These are phyloP conservation scores for Macrosoma leucophasiata DNA, from an alignment of 2,888 invertebrate genomes.

Conservation along the genomic window DNA sequence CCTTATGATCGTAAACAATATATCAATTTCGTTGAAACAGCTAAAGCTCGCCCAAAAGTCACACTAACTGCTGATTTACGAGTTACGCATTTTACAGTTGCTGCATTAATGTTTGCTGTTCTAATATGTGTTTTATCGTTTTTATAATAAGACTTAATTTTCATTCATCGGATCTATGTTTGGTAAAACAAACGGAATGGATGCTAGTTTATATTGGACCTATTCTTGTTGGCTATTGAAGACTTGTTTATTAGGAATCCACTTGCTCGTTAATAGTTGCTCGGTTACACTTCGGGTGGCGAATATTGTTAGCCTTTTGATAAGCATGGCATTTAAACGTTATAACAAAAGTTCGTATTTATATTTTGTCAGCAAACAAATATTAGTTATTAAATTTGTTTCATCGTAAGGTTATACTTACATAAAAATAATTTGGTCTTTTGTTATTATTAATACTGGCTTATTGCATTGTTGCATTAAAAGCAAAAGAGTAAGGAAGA, in stretches of 20 bases:
- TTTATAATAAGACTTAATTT: slow-evolving; percentile 18
- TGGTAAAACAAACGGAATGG: slow-evolving; percentile 10
- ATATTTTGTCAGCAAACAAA: too few relatives aligned
- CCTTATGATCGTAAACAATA: slow-evolving; percentile 19
- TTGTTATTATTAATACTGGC: too few relatives aligned
- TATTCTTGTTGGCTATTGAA: slow-evolving; percentile 12
- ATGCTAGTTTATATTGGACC: slow-evolving; percentile 8
- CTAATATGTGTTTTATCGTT: slow-evolving; percentile 22
- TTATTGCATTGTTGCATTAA: too few relatives aligned
- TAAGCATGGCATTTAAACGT: too few relatives aligned
- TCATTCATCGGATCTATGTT: slow-evolving; percentile 5
- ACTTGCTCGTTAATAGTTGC: too few relatives aligned
- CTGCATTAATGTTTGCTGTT: slow-evolving; percentile 13
- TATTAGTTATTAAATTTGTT: too few relatives aligned
- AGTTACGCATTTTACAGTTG: slow-evolving; percentile 19
- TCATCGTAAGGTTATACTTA: too few relatives aligned
- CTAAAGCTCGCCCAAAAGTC: slow-evolving; percentile 21
- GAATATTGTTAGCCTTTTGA: slow-evolving; percentile 2
- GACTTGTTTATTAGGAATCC: slow-evolving; percentile 8
- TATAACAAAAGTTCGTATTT: too few relatives aligned
- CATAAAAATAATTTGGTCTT: too few relatives aligned
- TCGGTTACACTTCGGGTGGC: too few relatives aligned
- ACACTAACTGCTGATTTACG: slow-evolving; percentile 22
- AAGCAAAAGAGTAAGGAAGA: too few relatives aligned
- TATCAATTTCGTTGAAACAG: slow-evolving; percentile 22